Base-by-base conservation (phyloP, 2,888 invertebrate genomes). In the Napeogenes inachia region DNA sequence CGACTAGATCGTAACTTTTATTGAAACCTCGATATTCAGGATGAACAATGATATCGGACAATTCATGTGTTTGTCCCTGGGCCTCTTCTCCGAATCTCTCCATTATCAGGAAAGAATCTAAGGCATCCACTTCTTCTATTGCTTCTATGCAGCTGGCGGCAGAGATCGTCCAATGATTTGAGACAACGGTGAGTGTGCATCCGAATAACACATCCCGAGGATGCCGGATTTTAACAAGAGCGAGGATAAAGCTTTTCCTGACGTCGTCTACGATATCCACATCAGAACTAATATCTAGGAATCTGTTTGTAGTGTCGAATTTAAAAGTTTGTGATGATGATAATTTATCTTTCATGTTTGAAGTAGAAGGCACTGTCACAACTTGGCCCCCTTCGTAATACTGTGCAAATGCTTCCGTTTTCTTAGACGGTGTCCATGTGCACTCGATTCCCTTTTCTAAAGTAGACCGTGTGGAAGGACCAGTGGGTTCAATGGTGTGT, bases 61-160 rank as follows among this genome's bases (percentile, higher is more conserved):
- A 72, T 0, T 70, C 61, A 62, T 79, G 79, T 13, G 75, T 68
- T 42, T 61, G 68, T 2, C 78, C 79, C 10, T 65, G 67, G n/a
- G 61, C 59, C 8, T 57, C 57, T 8, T 66, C 74, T 4, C 79
- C 82, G 5, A 67, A 64, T 12, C 61, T 60, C 62, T 81, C 80
- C 72, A 82, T 71, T 63, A 89, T 84, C 4, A 86, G 77, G 68
- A 83, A 87, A 10, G 79, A 76, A 67, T 87, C 85, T 45, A 87
- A 67, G 0, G 82, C 75, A 62, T 87, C 83, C 42, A 80, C 75
- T 65, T 87, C 85, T 64, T 87, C 85, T 30, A 87, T 77, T 1
- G 85, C 75, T 61, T 85, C 83, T 42, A 88, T 75, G 67, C 88
- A 89, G 66, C 86, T 87, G 13, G 88, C 89, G 0, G 88, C 82